Evolutionary conservation across 2,888 invertebrate species (phyloP), one percentile per base, ranked within the genome.

Genomic region (Euzophera pinguis): DNA sequence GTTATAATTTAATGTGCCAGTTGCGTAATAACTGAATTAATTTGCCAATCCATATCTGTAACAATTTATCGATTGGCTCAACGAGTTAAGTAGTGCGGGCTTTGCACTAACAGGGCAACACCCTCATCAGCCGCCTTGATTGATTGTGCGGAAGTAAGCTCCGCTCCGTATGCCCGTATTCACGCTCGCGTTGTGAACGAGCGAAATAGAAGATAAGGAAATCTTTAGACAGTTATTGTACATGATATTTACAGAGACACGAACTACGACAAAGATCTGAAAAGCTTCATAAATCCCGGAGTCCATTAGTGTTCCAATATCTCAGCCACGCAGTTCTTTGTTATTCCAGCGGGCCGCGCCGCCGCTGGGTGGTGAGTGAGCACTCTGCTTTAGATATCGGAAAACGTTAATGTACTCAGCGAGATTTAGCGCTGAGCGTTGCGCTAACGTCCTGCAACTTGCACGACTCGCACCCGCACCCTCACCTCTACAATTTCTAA

Each of bases 371-470:
- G 47, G 55, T 50, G 41, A 61, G 76, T 71, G 77, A 80, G 78
- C 75, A 76, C 80, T 80, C 72, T 76, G 80, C 83, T 83, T 82
- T 81, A 81, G 83, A 79, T 87, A 87, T 87, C 83, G 86, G 81
- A 84, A 86, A 86, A 87, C 82, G 82, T 81, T 87, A 86, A 86
- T 86, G 84, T 84, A 80, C 75, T 81, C 75, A 60, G 73, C 59
- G 75, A 81, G 81, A 85, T 86, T 86, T 82, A 84, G 74, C 74
- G 70, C 65, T 73, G 69, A 76, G 75, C 67, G 61, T 68, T 61
- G 69, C 63, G 60, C 65, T 63, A 56, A 64, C 64, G 64, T 65
- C 63, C 62, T 62, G 63, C 62, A 61, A 61, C 62, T 62, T 62
- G 63, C 67, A 62, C 60, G 62, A 58, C 61, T 60, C 50, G 53